Evolutionary conservation across 2,888 invertebrate genomes (phyloP).

Genomic region (Linnaemya tessellans): DNA sequence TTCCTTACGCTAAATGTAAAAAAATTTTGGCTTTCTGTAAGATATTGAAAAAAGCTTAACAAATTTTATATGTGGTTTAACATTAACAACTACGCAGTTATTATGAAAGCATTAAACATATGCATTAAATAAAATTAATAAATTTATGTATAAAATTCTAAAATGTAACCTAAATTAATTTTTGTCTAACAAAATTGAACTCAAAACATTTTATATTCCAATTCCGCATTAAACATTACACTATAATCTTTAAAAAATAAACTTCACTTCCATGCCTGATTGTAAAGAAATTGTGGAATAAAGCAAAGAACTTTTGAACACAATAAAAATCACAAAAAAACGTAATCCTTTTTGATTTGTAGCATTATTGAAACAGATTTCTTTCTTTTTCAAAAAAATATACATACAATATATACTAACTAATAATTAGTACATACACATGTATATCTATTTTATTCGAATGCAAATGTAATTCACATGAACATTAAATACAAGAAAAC

Average conservation of each 20-base stretch:
- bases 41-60: background rate
- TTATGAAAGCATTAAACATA: background rate
- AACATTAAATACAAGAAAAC: slow-evolving; percentile 59
- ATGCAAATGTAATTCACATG: slow-evolving; percentile 63
- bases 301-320: background rate
- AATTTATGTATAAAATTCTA: background rate
- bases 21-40: background rate
- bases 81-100: background rate
- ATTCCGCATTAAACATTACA: background rate
- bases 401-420: slow-evolving; percentile 13
- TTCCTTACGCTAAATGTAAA: slow-evolving; percentile 10
- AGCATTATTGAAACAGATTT: slow-evolving; percentile 1
- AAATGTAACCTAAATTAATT: background rate
- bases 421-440: slow-evolving; percentile 7
- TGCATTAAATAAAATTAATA: background rate
- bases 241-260: background rate
- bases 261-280: background rate
- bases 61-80: background rate
- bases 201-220: slow-evolving; percentile 3
- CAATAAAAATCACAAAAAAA: slow-evolving; percentile 8
- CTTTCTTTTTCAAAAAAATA: background rate
- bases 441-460: slow-evolving; percentile 61
- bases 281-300: background rate
- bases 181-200: background rate
- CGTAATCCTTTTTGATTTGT: background rate